Base-by-base conservation (phyloP, 2,888 invertebrate genomes). In the Malthinus flaveolus region DNA sequence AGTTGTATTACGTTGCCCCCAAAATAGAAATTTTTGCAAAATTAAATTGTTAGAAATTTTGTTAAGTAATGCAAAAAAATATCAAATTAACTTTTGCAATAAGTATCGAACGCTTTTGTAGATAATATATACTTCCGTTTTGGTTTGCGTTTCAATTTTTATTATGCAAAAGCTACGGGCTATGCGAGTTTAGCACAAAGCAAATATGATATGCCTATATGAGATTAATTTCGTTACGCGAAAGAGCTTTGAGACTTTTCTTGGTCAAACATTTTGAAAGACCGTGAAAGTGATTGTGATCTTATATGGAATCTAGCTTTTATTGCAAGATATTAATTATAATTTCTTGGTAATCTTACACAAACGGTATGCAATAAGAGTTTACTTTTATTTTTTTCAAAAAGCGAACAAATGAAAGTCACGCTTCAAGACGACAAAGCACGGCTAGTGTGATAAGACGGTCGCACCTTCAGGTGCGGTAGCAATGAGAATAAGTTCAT, bases 401-500 rank as follows among this genome's bases (percentile, higher is more conserved):
- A 42, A 42, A 42, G 15, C n/a, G 23, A 42, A 37, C 10, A 32
- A 33, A 54, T 37, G 54, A 54, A 47, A 48, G 54, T 47, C 54
- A 48, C 54, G 54, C 37, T 47, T 39, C 31, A 9, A 42, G 39
- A 46, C 52, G 15, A 39, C 33, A 39, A 54, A 47, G 39, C 54
- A 47, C 47, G 37, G 47, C 54, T 35, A 9, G 31, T 35, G 51
- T 52, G 52, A 52, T 52, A 52, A 52, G 45, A 36, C 47, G 48
- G 52, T 52, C 52, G 52, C 57, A 58, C 55, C 51, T 59, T 32
- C 50, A 37, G 59, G 55, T 47, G 59, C 46, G 59, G 55, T 55
- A 47, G 33, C 39, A 48, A 51, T 15, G 46, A 39, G 51, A 48
- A 51, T 15, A 51, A 39, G 51, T 57, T 57, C 51, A 58, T 35